phyloP scores from a whole-genome alignment of 2,797 vertebrate species.

The Aselliscus stoliczkanus region DNA sequence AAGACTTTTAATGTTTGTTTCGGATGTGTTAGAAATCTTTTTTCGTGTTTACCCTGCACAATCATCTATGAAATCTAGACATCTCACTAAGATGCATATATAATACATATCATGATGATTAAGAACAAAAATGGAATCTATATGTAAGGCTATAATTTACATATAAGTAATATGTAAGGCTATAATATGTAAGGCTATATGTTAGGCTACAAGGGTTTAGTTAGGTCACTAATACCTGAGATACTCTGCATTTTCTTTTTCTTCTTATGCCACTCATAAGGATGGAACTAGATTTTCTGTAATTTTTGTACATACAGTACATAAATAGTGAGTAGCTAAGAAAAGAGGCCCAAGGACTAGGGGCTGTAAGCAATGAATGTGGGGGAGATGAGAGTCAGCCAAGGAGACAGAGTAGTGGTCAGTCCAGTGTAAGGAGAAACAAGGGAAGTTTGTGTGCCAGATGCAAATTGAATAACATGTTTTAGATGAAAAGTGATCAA shows the following conservation, averaged over 20 bases:
- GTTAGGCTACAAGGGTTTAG: not conserved
- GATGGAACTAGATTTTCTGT: not conserved
- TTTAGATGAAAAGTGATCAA: not conserved
- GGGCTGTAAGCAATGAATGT: not conserved
- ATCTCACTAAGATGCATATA: not conserved
- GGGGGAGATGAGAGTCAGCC: not conserved
- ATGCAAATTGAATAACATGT: not conserved
- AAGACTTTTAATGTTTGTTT: not conserved
- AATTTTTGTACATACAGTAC: not conserved
- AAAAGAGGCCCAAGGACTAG: not conserved
- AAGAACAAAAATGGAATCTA: not conserved
- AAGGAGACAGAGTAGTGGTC: not conserved
- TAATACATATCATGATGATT: too few relatives aligned
- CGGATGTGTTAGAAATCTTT: not conserved
- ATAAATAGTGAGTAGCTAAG: not conserved
- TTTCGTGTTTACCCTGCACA: not conserved
- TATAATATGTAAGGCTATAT: not conserved
- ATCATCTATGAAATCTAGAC: not conserved
- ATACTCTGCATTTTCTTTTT: not conserved
- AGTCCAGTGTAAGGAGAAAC: not conserved
- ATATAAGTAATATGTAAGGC: not conserved
- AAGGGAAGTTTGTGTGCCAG: not conserved
- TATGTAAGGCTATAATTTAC: not conserved
- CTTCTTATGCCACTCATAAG: not conserved
- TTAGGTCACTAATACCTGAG: not conserved